Conservation (phyloP, 2,888 invertebrate genomes). For the Cistogaster globosa region DNA sequence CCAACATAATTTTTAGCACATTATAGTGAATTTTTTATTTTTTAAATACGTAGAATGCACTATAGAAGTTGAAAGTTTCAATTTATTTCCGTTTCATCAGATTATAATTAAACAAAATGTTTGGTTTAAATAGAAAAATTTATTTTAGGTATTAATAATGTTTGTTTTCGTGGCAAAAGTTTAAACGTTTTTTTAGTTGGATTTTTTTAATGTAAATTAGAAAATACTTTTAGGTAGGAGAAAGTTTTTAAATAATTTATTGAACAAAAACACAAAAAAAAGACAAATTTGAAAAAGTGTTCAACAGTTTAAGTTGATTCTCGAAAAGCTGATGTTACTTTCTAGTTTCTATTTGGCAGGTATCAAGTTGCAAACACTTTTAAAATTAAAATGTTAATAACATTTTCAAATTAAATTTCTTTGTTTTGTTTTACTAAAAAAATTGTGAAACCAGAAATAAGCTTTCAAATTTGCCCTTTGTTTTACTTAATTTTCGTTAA, state of each 20-base stretch:
- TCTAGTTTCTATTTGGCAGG: neutral
- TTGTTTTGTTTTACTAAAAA: neutral
- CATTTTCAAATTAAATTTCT: neutral
- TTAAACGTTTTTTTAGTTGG: neutral
- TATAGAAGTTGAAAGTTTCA: neutral
- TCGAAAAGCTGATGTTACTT: neutral
- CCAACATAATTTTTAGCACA: no score
- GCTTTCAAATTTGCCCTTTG: slow-evolving; percentile 20
- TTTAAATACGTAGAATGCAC: no score
- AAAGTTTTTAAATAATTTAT: slow-evolving; percentile 31
- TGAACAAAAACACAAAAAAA: slow-evolving; percentile 1
- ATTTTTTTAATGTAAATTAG: neutral
- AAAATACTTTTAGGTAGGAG: slow-evolving; percentile 35
- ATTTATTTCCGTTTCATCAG: neutral
- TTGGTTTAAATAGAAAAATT: neutral
- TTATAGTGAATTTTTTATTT: no score
- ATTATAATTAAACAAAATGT: neutral
- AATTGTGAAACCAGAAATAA: neutral
- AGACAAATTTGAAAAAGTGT: slow-evolving; percentile 29
- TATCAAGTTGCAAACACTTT: neutral
- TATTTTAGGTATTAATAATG: neutral
- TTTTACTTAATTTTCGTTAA: slow-evolving; percentile 22
- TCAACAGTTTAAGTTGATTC: neutral
- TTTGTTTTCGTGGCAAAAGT: slow-evolving; percentile 4
- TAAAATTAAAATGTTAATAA: neutral